These are phyloP conservation scores for Nasonia giraulti DNA, from an alignment of 1,140 invertebrate genomes.

Conservation along the genomic window DNA sequence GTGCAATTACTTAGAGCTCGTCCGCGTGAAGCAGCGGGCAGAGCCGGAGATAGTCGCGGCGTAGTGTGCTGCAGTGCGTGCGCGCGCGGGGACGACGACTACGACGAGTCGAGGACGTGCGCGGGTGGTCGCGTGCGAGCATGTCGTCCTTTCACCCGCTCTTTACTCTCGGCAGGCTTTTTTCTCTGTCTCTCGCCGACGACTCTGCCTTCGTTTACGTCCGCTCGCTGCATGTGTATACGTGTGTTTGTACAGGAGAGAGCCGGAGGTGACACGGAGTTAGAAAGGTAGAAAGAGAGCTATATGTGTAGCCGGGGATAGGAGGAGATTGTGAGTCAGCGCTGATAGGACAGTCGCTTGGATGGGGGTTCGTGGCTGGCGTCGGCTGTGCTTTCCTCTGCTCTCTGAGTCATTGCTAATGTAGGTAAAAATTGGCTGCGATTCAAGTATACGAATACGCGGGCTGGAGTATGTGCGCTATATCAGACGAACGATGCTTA, in stretches of 20 bases:
- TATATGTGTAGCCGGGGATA: background rate
- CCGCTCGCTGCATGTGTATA: background rate
- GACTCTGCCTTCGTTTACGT: slow-evolving; percentile 1
- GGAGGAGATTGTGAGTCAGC: background rate
- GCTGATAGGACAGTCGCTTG: background rate
- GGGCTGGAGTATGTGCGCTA: background rate
- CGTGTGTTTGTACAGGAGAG: background rate
- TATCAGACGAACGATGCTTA: background rate
- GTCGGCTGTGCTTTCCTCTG: too few relatives aligned
- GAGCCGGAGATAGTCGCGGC: background rate
- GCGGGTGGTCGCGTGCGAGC: slow-evolving; percentile 18
- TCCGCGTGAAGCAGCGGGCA: slow-evolving; percentile 2
- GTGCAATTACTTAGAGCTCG: slow-evolving; percentile 37
- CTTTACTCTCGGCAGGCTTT: background rate
- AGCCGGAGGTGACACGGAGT: background rate
- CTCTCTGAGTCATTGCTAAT: too few relatives aligned
- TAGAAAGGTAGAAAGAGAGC: background rate
- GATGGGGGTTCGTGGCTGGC: background rate
- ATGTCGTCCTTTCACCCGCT: background rate
- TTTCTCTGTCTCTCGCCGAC: background rate
- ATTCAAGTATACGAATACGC: background rate
- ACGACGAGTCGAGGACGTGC: background rate
- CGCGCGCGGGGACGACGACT: background rate
- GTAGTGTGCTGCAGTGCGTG: background rate
- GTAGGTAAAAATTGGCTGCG: background rate